Conservation (phyloP, 2,797 vertebrate species). For the Labroides dimidiatus region DNA sequence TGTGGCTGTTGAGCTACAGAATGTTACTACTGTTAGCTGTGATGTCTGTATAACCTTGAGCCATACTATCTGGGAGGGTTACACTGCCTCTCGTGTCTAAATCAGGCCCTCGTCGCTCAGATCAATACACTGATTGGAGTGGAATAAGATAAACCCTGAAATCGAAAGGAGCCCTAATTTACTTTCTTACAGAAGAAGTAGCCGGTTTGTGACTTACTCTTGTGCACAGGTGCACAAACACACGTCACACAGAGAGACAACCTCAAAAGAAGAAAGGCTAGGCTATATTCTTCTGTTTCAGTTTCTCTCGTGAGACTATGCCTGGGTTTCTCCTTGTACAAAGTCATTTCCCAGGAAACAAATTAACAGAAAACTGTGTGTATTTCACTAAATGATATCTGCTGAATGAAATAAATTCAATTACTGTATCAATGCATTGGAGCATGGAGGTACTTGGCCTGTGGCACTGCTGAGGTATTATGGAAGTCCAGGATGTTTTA, state of each 20-base stretch:
- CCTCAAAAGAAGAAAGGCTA: conserved; percentile 49
- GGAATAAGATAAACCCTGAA: conserved; percentile 79
- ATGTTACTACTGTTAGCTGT: conserved; percentile 17
- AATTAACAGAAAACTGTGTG: conserved; percentile 27
- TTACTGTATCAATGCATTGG: too few relatives aligned
- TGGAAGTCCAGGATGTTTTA: too few relatives aligned
- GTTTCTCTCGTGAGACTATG: conserved; percentile 27
- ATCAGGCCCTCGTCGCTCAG: conserved; percentile 63
- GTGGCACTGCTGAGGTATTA: too few relatives aligned
- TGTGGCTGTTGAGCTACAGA: conserved; percentile 18
- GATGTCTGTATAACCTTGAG: conserved; percentile 78
- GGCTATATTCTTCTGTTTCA: conserved; percentile 46
- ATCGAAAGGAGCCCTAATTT: conserved; percentile 74
- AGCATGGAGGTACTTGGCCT: too few relatives aligned
- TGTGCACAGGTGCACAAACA: conserved; percentile 24
- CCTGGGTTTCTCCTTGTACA: conserved; percentile 62
- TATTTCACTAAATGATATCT: conserved; percentile 14
- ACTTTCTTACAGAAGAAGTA: conserved; percentile 65
- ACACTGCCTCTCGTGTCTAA: conserved; percentile 72
- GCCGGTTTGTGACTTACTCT: conserved; percentile 56
- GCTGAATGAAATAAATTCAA: conserved; percentile 2
- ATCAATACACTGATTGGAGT: conserved; percentile 85
- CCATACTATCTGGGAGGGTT: conserved; percentile 76
- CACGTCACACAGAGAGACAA: conserved; percentile 46
- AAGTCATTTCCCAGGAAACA: conserved; percentile 60